Percentiles rank a stretch among this genome's conserved stretches.
Evolutionary conservation across 2,888 invertebrate genomes (phyloP).

Genomic region (Leucophenga montana): DNA sequence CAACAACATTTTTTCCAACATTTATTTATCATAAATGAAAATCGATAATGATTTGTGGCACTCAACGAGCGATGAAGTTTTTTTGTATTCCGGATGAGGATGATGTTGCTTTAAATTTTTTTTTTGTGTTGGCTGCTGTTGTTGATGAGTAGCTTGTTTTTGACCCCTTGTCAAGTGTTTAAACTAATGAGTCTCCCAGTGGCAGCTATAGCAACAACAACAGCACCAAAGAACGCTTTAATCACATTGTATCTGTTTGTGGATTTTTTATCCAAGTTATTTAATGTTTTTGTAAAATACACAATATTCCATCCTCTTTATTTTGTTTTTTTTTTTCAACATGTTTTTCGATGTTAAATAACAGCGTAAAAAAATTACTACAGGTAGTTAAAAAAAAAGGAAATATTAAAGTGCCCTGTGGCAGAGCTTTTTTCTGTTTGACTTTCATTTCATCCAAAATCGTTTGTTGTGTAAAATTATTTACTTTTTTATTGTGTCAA

Average conservation of each 20-base stretch:
- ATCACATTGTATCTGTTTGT: too few relatives aligned
- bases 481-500: neutral
- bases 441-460: neutral
- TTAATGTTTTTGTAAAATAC: too few relatives aligned
- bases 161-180: constrained; percentile 13
- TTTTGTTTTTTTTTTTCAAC: neutral
- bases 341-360: too few relatives aligned
- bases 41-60: constrained; percentile 18
- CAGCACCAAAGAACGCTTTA: too few relatives aligned
- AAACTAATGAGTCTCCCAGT: constrained; percentile 5
- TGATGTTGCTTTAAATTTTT: constrained; percentile 4
- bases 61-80: neutral
- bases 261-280: too few relatives aligned
- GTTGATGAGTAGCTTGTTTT: constrained; percentile 3
- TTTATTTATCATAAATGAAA: constrained; percentile 14
- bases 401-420: neutral
- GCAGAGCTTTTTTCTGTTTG: neutral
- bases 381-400: neutral
- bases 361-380: neutral
- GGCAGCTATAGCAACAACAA: neutral
- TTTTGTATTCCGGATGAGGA: neutral
- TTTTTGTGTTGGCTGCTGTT: neutral
- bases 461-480: constrained; percentile 1
- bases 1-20: constrained; percentile 14
- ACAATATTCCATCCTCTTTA: too few relatives aligned